These are phyloP conservation scores for Athene cunicularia DNA, from an alignment of 2,113 vertebrate species.

Conservation along the genomic window DNA sequence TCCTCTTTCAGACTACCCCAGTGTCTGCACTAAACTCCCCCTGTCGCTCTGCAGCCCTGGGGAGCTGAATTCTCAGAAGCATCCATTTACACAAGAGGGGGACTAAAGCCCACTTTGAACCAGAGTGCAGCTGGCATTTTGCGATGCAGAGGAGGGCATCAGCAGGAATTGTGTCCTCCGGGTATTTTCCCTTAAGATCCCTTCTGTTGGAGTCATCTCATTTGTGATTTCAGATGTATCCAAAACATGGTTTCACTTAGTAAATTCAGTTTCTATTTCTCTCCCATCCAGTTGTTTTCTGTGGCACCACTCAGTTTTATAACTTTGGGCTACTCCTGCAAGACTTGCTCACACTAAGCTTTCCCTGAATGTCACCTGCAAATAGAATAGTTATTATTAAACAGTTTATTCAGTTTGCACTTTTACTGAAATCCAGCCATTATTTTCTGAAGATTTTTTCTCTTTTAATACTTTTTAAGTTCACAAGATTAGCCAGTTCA, in stretches of 20 bases:
- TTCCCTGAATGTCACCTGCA: not conserved
- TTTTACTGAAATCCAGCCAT: not conserved
- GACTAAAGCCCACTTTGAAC: not conserved
- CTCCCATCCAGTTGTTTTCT: not conserved
- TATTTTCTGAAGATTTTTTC: not conserved
- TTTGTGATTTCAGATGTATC: not conserved
- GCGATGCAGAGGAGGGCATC: not conserved
- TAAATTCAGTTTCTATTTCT: not conserved
- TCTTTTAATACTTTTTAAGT: not conserved
- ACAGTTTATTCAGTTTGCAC: not conserved
- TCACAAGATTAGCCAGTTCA: not conserved
- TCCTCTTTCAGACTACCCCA: not conserved
- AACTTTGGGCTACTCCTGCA: not conserved
- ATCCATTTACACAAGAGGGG: rapidly evolving
- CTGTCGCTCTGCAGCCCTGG: not conserved
- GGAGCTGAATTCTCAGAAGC: not conserved
- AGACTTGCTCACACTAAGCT: not conserved
- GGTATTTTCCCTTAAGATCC: not conserved
- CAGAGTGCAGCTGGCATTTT: rapidly evolving
- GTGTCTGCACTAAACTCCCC: not conserved
- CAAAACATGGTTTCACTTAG: not conserved
- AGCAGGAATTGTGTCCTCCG: not conserved
- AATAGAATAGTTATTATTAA: not conserved
- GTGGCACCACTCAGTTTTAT: not conserved
- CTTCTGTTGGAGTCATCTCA: rapidly evolving